Percentiles rank a stretch among this genome's conserved stretches.
phyloP scores from a whole-genome alignment of 2,113 vertebrate species.

The Sterrhoptilus dennistouni region DNA sequence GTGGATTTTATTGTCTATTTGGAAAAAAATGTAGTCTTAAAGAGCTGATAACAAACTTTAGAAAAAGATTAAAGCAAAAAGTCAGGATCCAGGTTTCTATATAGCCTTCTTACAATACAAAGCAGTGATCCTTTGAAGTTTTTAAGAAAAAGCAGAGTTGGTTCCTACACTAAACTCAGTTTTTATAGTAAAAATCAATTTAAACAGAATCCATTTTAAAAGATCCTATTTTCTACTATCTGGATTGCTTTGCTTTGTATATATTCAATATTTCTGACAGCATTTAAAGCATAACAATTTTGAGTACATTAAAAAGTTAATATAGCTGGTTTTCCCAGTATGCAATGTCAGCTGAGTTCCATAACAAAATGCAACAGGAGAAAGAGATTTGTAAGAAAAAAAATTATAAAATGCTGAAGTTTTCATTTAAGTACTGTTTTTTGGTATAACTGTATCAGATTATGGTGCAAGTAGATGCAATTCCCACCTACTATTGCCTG shows the following conservation, averaged over 20 bases:
- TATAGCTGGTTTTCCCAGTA: not conserved
- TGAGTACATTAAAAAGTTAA: not conserved
- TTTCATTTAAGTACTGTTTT: not conserved
- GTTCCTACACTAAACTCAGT: not conserved
- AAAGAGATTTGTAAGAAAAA: fast-evolving
- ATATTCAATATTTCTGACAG: not conserved
- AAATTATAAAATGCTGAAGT: not conserved
- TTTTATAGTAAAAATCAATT: not conserved
- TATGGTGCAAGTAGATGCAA: not conserved
- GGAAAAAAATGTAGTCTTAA: not conserved
- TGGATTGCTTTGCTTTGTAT: not conserved
- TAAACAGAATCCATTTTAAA: not conserved
- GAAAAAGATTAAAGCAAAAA: not conserved
- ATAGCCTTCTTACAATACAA: not conserved
- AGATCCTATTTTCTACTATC: fast-evolving
- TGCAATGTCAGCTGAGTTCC: not conserved
- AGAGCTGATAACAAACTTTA: not conserved
- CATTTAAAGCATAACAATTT: not conserved
- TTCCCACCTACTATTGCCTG: not conserved
- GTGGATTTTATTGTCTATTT: not conserved
- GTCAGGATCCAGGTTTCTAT: not conserved
- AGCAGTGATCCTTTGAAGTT: not conserved
- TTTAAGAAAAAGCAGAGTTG: not conserved
- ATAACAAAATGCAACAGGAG: not conserved
- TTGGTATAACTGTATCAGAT: not conserved